Evolutionary conservation across 2,113 vertebrate species (phyloP).

Genomic region (Onychostruthus taczanowskii): DNA sequence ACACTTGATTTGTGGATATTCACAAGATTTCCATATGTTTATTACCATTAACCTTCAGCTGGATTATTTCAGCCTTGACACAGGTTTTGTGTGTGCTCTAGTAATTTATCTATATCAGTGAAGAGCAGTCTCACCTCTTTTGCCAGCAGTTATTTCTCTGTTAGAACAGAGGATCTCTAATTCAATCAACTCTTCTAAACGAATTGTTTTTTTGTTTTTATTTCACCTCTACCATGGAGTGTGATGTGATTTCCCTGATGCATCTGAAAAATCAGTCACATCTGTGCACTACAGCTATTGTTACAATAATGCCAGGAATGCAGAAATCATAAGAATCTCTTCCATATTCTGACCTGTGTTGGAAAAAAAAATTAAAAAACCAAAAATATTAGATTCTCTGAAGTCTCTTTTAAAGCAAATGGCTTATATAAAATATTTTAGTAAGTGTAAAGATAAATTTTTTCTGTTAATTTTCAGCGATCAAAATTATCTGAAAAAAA

Average conservation of each 20-base stretch:
- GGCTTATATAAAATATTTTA: fast-evolving
- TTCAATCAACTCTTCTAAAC: not conserved
- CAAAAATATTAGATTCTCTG: not conserved
- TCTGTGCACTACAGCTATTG: not conserved
- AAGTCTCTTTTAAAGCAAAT: not conserved
- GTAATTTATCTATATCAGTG: not conserved
- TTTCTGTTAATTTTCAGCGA: not conserved
- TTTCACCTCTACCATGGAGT: not conserved
- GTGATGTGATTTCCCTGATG: not conserved
- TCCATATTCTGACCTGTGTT: not conserved
- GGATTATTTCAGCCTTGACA: not conserved
- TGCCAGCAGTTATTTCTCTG: not conserved
- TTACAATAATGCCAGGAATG: not conserved
- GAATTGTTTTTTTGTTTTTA: not conserved
- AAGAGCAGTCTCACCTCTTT: not conserved
- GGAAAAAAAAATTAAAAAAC: not conserved
- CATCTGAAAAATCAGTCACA: not conserved
- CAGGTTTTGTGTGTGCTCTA: not conserved
- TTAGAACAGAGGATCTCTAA: not conserved
- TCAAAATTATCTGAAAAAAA: not conserved
- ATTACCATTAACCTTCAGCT: not conserved
- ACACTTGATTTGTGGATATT: not conserved
- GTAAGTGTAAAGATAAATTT: not conserved
- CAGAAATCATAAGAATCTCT: not conserved
- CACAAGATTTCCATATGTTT: not conserved